phyloP scores from a whole-genome alignment of 1,140 invertebrate genomes.

The Heliconius congener region DNA sequence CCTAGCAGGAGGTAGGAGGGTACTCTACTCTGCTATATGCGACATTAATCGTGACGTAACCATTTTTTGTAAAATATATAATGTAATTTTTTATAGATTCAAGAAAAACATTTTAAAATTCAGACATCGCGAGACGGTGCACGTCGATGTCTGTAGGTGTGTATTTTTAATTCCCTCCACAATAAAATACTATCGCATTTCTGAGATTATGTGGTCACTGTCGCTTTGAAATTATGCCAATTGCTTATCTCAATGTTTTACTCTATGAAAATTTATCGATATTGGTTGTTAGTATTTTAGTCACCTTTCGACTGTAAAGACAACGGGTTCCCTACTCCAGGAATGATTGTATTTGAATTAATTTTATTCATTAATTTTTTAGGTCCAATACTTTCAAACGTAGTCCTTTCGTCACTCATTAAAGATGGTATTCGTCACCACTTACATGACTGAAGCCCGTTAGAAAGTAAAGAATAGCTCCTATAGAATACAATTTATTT shows the following conservation, averaged over 20 bases:
- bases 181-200: conserved; percentile 40
- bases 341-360: too few species aligned
- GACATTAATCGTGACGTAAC: too few species aligned
- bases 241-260: background rate
- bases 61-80: too few species aligned
- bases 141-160: background rate
- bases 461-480: background rate
- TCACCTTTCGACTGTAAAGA: too few species aligned
- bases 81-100: background rate
- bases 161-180: conserved; percentile 38
- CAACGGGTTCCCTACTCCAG: too few species aligned
- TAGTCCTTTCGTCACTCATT: too few species aligned
- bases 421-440: too few species aligned
- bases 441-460: background rate
- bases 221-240: conserved; percentile 43
- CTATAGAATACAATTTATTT: background rate
- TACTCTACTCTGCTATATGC: too few species aligned
- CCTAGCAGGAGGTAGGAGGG: too few species aligned
- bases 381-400: too few species aligned
- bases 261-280: background rate
- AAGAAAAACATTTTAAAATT: background rate
- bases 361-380: too few species aligned
- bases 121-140: background rate
- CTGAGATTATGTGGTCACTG: conserved; percentile 45
- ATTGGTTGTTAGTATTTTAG: background rate